These are phyloP conservation scores for Rhineura floridana DNA, from an alignment of 2,113 vertebrate genomes.

Conservation along the genomic window DNA sequence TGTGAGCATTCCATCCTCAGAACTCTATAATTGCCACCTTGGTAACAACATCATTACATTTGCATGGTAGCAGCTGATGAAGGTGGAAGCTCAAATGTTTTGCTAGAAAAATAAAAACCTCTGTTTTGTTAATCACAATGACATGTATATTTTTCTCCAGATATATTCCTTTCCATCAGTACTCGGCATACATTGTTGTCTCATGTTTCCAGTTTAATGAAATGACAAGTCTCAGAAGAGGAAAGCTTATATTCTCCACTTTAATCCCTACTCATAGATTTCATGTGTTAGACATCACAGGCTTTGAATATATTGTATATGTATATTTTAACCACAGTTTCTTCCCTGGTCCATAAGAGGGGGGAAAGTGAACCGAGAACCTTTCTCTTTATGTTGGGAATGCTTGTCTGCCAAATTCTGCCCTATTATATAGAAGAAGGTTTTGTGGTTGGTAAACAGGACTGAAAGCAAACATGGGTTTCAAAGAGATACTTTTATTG, in stretches of 20 bases:
- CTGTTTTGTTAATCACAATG: too few relatives aligned
- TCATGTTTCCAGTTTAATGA: constrained; percentile 28
- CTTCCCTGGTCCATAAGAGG: background rate
- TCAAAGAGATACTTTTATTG: background rate
- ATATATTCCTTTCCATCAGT: too few relatives aligned
- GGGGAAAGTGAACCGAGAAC: background rate
- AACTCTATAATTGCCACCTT: too few relatives aligned
- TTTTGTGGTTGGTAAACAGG: background rate
- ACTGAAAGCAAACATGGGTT: background rate
- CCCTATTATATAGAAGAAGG: background rate
- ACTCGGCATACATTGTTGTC: background rate
- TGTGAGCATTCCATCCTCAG: too few relatives aligned
- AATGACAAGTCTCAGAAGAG: background rate
- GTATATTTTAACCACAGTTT: background rate
- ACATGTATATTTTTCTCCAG: too few relatives aligned
- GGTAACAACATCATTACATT: too few relatives aligned
- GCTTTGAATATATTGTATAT: background rate
- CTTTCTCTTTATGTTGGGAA: background rate
- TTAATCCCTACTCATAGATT: background rate
- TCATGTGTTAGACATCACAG: background rate
- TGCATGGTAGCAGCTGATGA: too few relatives aligned
- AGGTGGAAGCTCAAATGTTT: too few relatives aligned
- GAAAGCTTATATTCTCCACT: background rate
- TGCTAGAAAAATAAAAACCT: too few relatives aligned
- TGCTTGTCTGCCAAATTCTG: background rate